phyloP scores from a whole-genome alignment of 2,888 invertebrate species.

The Hyppa rectilinea region DNA sequence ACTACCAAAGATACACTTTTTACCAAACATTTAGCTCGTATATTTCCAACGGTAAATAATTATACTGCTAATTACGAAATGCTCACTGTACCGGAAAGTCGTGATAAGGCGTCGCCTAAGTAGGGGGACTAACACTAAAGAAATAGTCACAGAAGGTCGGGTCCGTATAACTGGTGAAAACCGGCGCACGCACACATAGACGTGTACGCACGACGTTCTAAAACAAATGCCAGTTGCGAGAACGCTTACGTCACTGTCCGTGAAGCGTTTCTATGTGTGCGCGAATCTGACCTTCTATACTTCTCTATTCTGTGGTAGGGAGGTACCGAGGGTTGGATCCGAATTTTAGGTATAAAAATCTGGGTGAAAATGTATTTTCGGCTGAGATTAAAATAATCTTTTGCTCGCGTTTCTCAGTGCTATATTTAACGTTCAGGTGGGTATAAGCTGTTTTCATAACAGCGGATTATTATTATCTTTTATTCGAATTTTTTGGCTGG shows the following conservation, averaged over 20 bases:
- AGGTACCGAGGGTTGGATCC: conserved; percentile 44
- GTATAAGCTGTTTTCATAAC: conserved; percentile 20
- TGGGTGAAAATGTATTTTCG: conserved; percentile 48
- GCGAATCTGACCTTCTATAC: neutral
- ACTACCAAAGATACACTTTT: conserved; percentile 49
- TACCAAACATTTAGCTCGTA: conserved; percentile 57
- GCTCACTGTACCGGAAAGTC: conserved; percentile 71
- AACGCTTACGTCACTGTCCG: no score
- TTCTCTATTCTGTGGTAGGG: neutral
- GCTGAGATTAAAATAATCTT: conserved; percentile 47
- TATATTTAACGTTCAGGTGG: conserved; percentile 15
- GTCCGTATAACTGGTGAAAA: neutral
- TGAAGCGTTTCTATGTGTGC: neutral
- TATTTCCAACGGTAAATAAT: conserved; percentile 68
- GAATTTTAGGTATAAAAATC: conserved; percentile 48
- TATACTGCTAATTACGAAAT: conserved; percentile 72
- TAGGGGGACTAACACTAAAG: conserved; percentile 27
- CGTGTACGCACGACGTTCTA: no score
- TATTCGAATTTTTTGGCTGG: neutral
- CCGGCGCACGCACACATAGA: fast-evolving
- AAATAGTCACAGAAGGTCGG: conserved; percentile 11
- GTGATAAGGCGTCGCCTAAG: conserved; percentile 68
- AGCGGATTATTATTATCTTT: conserved; percentile 17
- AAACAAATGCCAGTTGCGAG: no score
- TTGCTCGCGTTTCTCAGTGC: conserved; percentile 16